Conservation (phyloP, 2,113 vertebrate species). For the Rhadina sibilatrix region DNA sequence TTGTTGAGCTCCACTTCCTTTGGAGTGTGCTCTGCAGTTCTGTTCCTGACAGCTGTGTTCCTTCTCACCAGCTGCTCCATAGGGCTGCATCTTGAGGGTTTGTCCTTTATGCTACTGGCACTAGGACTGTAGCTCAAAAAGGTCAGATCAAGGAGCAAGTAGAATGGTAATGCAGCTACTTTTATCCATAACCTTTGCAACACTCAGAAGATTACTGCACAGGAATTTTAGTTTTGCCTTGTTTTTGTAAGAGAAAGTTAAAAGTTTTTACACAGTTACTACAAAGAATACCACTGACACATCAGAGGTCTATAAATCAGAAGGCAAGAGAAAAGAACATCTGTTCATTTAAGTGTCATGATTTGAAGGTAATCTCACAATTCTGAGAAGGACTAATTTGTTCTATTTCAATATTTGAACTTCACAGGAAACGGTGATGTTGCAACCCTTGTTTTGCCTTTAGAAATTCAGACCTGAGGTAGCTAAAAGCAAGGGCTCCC, state of each 20-base stretch:
- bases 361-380: background rate
- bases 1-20: background rate
- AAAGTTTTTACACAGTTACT: background rate
- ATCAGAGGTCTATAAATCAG: background rate
- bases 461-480: background rate
- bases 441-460: background rate
- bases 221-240: background rate
- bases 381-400: background rate
- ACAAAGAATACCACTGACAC: background rate
- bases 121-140: background rate
- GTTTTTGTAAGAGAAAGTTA: background rate
- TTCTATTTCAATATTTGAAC: background rate
- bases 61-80: background rate
- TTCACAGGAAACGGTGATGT: background rate
- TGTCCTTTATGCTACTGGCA: background rate
- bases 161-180: background rate
- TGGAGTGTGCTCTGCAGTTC: background rate
- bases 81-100: background rate
- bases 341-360: background rate
- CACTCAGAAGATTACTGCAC: background rate
- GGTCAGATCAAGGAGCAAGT: background rate
- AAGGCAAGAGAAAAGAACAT: background rate
- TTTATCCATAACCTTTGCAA: background rate
- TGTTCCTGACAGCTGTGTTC: background rate
- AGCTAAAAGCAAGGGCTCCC: background rate